Base-by-base conservation (phyloP, 2,113 vertebrate genomes). In the Crypturellus undulatus region DNA sequence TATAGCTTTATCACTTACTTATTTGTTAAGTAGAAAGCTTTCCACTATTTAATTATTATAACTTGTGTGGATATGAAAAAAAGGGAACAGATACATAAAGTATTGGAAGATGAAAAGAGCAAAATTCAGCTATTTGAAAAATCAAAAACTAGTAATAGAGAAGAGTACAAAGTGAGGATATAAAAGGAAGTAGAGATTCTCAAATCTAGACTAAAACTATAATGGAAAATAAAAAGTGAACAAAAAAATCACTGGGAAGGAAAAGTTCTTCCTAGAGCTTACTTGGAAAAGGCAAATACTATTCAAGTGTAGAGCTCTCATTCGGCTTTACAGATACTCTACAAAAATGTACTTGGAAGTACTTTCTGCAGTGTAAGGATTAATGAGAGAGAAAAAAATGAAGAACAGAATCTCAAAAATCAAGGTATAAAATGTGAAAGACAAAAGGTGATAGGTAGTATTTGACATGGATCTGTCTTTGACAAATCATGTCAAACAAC, bases 131-230 rank as follows among this genome's bases (percentile, higher is more conserved):
- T 30, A 6, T 77, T 67, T 54, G 24, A 87, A 93, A 83, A 47
- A 54, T 5, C 63, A 30, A 59, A 84, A 81, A 36, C 0, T 4
- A 70, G 24, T 28, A 0, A 0, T 20, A 88, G 40, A 49, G 3
- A 43, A 10, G 84, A 85, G 11, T 28, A 10, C 22, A 40, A 8
- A 6, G 25, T 32, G 4, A 54, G 6, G 32, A 73, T 79, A 26
- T 65, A 19, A 4, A 12, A 18, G 40, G 43, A n/a, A 78, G 60
- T 70, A 45, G 42, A 36, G 90, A 49, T 12, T 34, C 38, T 79
- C 79, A 63, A 67, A 73, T 36, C 24, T 51, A 72, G 22, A 32
- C 2, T 1, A 10, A 75, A 56, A 25, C 63, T 51, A n/a, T 73
- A 89, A 69, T 28, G 63, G 4, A 78, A 92, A 75, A 56, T 19